Evolutionary conservation across 2,888 invertebrate genomes (phyloP).

Genomic region (Leptinotarsa peninsularis): DNA sequence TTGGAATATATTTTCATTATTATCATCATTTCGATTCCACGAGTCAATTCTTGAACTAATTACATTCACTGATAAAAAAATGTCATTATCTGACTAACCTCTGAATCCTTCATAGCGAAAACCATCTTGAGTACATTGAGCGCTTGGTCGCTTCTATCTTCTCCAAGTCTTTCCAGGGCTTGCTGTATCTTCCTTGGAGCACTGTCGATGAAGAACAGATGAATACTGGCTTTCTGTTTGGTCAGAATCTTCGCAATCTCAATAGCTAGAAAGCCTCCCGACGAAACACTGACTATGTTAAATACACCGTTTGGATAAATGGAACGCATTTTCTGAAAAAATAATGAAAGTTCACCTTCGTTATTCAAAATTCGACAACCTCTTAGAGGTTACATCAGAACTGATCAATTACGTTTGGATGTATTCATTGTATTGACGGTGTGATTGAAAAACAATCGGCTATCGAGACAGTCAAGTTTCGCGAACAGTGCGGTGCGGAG

Average conservation of each 20-base stretch:
- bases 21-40: too few species aligned
- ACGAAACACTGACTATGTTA: constrained; percentile 89
- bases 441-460: too few species aligned
- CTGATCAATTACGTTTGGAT: accelerated
- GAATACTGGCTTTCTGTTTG: constrained; percentile 71
- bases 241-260: constrained; percentile 81
- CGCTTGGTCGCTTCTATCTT: constrained; percentile 62
- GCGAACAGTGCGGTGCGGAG: too few species aligned
- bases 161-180: constrained; percentile 67
- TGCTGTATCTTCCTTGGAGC: constrained; percentile 78
- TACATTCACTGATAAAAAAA: neutral
- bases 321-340: constrained; percentile 72
- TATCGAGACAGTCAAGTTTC: too few species aligned
- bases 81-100: constrained; percentile 50
- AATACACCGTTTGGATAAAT: constrained; percentile 75
- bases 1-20: too few species aligned
- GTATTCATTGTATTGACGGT: too few species aligned
- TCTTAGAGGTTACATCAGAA: too few species aligned
- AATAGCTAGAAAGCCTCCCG: constrained; percentile 83
- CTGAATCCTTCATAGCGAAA: constrained; percentile 66
- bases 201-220: constrained; percentile 85
- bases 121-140: constrained; percentile 71
- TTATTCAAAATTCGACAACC: neutral
- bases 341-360: neutral
- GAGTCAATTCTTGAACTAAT: too few species aligned